Evolutionary conservation across 2,888 invertebrate species (phyloP).

Genomic region (Plagodis pulveraria): DNA sequence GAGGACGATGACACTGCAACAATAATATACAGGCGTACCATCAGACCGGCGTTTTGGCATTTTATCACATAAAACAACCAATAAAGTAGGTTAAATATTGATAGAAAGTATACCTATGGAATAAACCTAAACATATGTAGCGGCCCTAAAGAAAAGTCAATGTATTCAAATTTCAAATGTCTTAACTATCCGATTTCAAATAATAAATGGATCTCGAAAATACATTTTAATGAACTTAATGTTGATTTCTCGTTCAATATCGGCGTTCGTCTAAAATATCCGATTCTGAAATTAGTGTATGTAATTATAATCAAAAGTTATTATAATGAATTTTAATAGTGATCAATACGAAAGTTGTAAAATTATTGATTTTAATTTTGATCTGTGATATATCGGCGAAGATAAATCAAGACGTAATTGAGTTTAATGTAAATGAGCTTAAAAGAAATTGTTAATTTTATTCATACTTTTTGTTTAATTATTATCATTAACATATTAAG

Average conservation of each 20-base stretch:
- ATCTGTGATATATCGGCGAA: conserved; percentile 23
- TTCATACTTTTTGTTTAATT: background rate
- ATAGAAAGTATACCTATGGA: no score
- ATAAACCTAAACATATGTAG: background rate
- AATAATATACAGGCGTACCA: no score
- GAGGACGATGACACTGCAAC: no score
- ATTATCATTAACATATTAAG: no score
- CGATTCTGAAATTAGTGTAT: conserved; percentile 28
- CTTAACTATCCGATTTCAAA: conserved; percentile 30
- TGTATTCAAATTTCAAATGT: conserved; percentile 40
- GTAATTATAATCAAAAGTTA: conserved; percentile 29
- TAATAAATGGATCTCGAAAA: conserved; percentile 22
- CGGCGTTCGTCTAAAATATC: conserved; percentile 17
- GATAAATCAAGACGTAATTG: conserved; percentile 21
- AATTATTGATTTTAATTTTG: conserved; percentile 26
- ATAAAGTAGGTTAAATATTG: no score
- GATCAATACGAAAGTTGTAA: conserved; percentile 29
- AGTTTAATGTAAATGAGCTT: conserved; percentile 13
- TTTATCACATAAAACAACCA: no score
- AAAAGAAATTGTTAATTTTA: conserved; percentile 9
- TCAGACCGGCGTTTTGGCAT: no score
- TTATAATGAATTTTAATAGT: conserved; percentile 28
- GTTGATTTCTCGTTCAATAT: conserved; percentile 23
- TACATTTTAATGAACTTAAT: conserved; percentile 24
- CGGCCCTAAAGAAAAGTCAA: conserved; percentile 16